These are phyloP conservation scores for Alouatta palliata DNA, from an alignment of 2,113 vertebrate species.

Conservation along the genomic window DNA sequence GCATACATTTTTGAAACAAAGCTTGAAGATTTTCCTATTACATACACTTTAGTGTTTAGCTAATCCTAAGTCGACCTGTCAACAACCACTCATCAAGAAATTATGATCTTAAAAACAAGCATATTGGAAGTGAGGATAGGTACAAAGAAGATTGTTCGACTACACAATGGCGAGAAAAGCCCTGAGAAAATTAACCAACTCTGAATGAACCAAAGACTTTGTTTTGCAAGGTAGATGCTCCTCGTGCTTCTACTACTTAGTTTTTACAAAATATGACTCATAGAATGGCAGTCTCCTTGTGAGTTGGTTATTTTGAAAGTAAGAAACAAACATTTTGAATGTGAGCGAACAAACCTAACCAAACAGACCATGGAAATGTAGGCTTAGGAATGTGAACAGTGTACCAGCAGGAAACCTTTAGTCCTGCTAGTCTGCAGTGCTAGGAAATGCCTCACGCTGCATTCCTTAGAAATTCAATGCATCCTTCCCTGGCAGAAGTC, in stretches of 20 bases:
- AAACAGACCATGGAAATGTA: background rate
- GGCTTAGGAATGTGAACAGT: background rate
- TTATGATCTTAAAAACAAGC: background rate
- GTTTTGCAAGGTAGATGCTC: background rate
- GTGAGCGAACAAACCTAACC: background rate
- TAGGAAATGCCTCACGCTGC: accelerated
- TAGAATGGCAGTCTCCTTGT: background rate
- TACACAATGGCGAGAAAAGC: accelerated
- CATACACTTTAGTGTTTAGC: background rate
- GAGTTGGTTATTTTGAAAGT: background rate
- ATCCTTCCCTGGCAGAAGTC: too few species aligned
- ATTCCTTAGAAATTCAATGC: accelerated
- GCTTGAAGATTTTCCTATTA: background rate
- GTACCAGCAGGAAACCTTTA: accelerated
- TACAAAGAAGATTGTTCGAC: background rate
- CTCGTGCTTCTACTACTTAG: accelerated
- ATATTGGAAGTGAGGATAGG: background rate
- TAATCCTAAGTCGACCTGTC: background rate
- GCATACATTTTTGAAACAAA: background rate
- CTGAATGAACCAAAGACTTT: background rate
- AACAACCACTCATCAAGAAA: too few species aligned
- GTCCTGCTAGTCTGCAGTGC: background rate
- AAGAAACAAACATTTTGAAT: background rate
- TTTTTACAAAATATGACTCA: background rate
- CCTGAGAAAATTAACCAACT: background rate